Base-by-base conservation (phyloP, 2,113 vertebrate species). In the Bufo gargarizans region DNA sequence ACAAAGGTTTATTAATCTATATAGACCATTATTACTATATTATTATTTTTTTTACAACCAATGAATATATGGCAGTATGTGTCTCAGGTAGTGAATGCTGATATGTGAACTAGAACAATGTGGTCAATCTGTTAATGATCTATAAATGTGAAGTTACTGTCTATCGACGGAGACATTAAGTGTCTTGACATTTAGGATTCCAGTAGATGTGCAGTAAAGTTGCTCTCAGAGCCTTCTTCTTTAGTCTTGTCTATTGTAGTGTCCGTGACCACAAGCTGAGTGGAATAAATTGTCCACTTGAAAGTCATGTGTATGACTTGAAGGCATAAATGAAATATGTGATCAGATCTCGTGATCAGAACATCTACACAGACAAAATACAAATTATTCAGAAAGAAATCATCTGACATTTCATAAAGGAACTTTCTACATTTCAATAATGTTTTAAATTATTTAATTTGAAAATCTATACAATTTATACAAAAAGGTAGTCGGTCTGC, bases 171-270 rank as follows among this genome's bases (percentile, higher is more conserved):
- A 77, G 11, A 7, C 49, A 45, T 86, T 50, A 65, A 77, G 79
- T 86, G 76, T 50, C 85, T 79, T 86, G 85, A 86, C 85, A 86
- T 86, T 86, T 86, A 78, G 49, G 22, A 61, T 14, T 53, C 13
- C 20, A 55, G 13, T 67, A 50, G 63, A 67, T 55, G 22, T 78
- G 59, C 85, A 16, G 47, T 33, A 49, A 67, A 4, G 59, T 79
- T 86, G n/a, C 59, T 33, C 12, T n/a, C 50, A 79, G 12, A 59
- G 77, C 11, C 22, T 20, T 8, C 6, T 20, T 63, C 58, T 61
- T 17, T 43, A 45, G n/a, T 61, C 33, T 14, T 59, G 2, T 82
- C 79, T 17, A 45, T 61, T 63, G 81, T 49, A 2, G 4, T 49
- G 59, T 67, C 81, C 59, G 22, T 76, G 14, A 17, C 72, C 45